Evolutionary conservation across 2,113 vertebrate genomes (phyloP), one percentile per base, ranked within the genome.

Genomic region (Chaetorhynchus papuensis): DNA sequence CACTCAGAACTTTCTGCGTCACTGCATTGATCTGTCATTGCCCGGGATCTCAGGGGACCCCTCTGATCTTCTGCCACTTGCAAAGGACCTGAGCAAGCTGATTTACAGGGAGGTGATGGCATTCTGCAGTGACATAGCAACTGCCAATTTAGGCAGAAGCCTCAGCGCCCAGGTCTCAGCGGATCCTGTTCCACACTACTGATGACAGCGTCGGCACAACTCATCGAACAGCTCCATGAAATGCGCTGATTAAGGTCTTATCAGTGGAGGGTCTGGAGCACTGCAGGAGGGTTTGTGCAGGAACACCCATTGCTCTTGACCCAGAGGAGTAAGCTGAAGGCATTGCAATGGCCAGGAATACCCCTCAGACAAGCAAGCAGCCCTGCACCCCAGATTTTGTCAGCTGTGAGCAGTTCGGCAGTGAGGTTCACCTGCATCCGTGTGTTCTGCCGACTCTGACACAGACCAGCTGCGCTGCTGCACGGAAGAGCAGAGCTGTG

Each of bases 391-490:
- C 28, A 30, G 4, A 11, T 49, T 69, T 56, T 35, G 15, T 22
- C 54, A 49, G 41, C 71, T 20, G 31, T 4, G 50, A 53, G 42
- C 69, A 44, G 33, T 15, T 31, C 15, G 6, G 6, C 7, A 4
- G 45, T 1, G 4, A n/a, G 28, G 49, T 28, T 59, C 33, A 41
- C 15, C 37, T 0, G 0, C 54, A 56, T 2, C 70, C 1, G 0
- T 1, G 1, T 33, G 23, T 22, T 49, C 31, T 30, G 41, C 54
- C 7, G 5, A 11, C 53, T 66, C 23, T 1, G 1, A 16, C 45
- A 35, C 37, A 31, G 42, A 12, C 8, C 33, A 28, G 24, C 15
- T 0, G 0, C 0, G 1, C n/a, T 20, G 42, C 45, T 14, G 5
- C 9, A 2, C 3, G 4, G 60, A 33, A 33, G 10, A 50, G 39